These are phyloP conservation scores for Sepiola atlantica DNA, from an alignment of 2,888 invertebrate species.

Conservation along the genomic window DNA sequence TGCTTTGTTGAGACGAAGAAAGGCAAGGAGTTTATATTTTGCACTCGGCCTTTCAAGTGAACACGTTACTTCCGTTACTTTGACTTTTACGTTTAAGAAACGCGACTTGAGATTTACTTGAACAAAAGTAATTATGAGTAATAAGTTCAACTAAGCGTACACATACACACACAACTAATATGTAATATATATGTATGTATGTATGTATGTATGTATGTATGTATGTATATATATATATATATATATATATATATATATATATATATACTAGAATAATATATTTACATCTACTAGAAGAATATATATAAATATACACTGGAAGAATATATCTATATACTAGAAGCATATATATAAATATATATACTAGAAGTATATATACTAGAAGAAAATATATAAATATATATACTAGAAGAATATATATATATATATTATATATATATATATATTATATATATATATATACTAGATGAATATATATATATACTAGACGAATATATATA, in stretches of 20 bases:
- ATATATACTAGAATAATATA: neutral
- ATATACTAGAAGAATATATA: too few relatives aligned
- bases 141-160: neutral
- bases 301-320: too few relatives aligned
- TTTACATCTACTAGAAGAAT: too few relatives aligned
- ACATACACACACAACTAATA: neutral
- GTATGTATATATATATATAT: neutral
- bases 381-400: too few relatives aligned
- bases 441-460: too few relatives aligned
- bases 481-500: too few relatives aligned
- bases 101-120: neutral
- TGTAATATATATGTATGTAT: neutral
- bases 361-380: too few relatives aligned
- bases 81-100: neutral
- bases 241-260: neutral
- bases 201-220: neutral
- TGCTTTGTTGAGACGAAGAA: neutral
- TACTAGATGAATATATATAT: too few relatives aligned
- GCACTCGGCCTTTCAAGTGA: neutral
- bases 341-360: too few relatives aligned
- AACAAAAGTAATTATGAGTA: too few relatives aligned
- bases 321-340: too few relatives aligned
- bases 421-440: too few relatives aligned
- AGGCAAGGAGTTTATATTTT: neutral
- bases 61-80: neutral